phyloP scores from a whole-genome alignment of 2,888 invertebrate species.

The Nowickia ferox region DNA sequence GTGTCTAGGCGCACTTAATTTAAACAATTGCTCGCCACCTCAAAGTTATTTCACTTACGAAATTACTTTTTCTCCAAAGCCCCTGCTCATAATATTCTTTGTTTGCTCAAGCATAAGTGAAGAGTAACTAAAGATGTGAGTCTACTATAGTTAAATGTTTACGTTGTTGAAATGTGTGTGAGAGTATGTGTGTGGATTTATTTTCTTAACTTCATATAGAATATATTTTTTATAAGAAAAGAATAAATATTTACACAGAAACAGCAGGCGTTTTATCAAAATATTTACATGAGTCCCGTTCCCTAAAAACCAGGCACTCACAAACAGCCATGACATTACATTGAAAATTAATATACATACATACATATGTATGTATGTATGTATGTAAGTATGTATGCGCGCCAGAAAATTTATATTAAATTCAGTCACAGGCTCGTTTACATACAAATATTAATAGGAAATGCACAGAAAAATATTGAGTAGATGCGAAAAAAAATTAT shows the following conservation, averaged over 20 bases:
- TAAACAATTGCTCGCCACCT: neutral
- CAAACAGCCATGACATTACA: constrained; percentile 1
- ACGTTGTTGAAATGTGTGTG: constrained; percentile 40
- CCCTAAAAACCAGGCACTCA: constrained; percentile 7
- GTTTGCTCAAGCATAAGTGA: constrained; percentile 38
- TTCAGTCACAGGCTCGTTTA: constrained; percentile 36
- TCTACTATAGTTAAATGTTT: constrained; percentile 26
- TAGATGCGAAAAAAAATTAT: constrained; percentile 4
- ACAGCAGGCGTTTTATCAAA: constrained; percentile 82
- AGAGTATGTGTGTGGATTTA: neutral
- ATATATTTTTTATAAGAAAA: constrained; percentile 50
- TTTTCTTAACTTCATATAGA: constrained; percentile 19
- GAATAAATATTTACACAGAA: constrained; percentile 80
- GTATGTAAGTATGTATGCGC: neutral
- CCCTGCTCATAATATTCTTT: constrained; percentile 3
- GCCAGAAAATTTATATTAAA: constrained; percentile 38
- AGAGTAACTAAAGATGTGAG: constrained; percentile 32
- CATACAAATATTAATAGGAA: constrained; percentile 39
- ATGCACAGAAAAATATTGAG: constrained; percentile 28
- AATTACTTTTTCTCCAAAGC: constrained; percentile 30
- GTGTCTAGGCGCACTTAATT: too few species aligned
- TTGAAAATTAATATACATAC: neutral
- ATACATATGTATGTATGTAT: neutral
- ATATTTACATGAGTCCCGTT: constrained; percentile 77
- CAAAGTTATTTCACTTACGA: neutral